phyloP scores from a whole-genome alignment of 2,888 invertebrate genomes.

The Metacarcinus magister region DNA sequence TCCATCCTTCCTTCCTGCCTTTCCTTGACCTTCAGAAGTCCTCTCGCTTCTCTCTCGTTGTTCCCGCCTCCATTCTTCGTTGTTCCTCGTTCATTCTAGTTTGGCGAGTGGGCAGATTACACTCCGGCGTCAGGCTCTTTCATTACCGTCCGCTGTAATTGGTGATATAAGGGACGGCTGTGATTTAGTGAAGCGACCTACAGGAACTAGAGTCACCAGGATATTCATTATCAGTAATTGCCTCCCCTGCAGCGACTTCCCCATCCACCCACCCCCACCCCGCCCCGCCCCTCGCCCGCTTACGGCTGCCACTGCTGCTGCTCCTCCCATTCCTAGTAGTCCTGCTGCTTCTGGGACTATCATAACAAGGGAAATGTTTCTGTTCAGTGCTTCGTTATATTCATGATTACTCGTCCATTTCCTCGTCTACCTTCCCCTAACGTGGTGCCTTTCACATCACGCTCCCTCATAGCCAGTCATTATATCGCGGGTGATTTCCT shows the following conservation, averaged over 20 bases:
- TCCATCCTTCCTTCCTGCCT: background rate
- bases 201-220: slow-evolving; percentile 14
- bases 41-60: background rate
- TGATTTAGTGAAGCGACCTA: slow-evolving; percentile 14
- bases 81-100: background rate
- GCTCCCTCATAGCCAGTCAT: background rate
- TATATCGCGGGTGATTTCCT: background rate
- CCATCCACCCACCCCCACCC: no score
- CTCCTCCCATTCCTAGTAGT: background rate
- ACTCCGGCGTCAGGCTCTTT: background rate
- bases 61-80: background rate
- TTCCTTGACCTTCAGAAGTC: background rate
- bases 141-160: background rate
- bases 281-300: no score
- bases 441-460: background rate
- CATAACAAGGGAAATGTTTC: background rate
- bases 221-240: background rate
- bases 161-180: slow-evolving; percentile 26
- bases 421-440: background rate
- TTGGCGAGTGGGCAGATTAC: slow-evolving; percentile 14
- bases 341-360: background rate
- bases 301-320: background rate
- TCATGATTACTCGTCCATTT: background rate
- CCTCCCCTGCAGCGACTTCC: background rate
- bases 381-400: background rate